These are phyloP conservation scores for Anthoscopus minutus DNA, from an alignment of 2,113 vertebrate species.

Conservation along the genomic window DNA sequence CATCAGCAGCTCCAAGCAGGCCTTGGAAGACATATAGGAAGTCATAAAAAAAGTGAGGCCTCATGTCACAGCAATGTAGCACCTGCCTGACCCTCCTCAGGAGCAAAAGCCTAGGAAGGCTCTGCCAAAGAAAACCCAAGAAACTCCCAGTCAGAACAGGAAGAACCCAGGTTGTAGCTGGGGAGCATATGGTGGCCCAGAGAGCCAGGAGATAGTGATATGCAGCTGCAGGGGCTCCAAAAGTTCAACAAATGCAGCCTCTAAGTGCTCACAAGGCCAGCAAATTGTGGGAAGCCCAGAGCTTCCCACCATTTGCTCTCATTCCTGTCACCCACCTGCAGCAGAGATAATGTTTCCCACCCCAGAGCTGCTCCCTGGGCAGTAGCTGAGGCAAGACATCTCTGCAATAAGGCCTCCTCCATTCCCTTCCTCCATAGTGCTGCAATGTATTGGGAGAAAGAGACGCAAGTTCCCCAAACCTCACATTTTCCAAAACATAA, in stretches of 20 bases:
- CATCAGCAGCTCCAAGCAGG: background rate
- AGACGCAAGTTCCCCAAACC: background rate
- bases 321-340: background rate
- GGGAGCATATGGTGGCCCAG: background rate
- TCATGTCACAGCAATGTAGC: accelerated
- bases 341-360: background rate
- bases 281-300: background rate
- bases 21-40: background rate
- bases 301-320: background rate
- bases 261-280: background rate
- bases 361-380: background rate
- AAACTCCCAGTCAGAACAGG: background rate
- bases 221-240: background rate
- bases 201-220: background rate
- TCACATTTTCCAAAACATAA: background rate
- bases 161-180: background rate
- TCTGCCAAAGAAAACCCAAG: background rate
- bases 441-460: background rate
- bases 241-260: background rate
- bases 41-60: accelerated
- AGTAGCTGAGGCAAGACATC: background rate
- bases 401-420: background rate
- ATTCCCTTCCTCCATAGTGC: background rate
- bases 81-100: accelerated
- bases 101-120: background rate